Percentiles rank a stretch among this genome's conserved stretches.
phyloP scores from a whole-genome alignment of 2,113 vertebrate species.

The Crotalus horridus region DNA sequence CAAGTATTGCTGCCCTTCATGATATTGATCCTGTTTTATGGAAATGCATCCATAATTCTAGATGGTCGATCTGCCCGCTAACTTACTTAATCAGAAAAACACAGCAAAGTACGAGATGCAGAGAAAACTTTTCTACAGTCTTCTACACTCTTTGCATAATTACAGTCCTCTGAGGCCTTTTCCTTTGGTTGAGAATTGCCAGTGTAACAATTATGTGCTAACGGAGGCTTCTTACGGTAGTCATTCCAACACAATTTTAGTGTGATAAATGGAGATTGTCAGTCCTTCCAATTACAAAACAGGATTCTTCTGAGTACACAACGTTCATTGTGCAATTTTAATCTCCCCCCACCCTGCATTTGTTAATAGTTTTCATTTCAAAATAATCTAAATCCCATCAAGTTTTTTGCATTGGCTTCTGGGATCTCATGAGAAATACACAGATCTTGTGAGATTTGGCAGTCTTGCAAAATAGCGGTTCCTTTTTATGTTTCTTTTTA shows the following conservation, averaged over 20 bases:
- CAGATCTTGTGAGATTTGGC: background rate
- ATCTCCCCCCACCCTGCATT: background rate
- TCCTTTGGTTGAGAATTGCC: background rate
- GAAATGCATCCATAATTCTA: constrained; percentile 40
- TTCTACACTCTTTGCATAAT: background rate
- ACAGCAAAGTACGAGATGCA: rapidly evolving
- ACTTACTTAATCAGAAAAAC: constrained; percentile 3
- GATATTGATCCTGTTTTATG: constrained; percentile 56
- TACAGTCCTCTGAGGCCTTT: no score
- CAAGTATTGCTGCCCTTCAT: constrained; percentile 29
- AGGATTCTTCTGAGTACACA: background rate
- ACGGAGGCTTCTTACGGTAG: background rate
- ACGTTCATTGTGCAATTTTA: background rate
- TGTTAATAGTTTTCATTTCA: background rate
- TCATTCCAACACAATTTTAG: background rate
- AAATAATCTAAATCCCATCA: background rate
- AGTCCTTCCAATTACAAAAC: background rate
- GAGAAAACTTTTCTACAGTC: background rate
- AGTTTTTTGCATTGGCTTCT: background rate
- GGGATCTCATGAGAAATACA: background rate
- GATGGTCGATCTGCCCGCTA: constrained; percentile 26
- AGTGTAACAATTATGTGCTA: background rate
- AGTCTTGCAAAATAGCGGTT: background rate
- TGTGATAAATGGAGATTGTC: background rate
- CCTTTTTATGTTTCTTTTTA: background rate